Evolutionary conservation across 2,888 invertebrate genomes (phyloP).

Genomic region (Brachypterus glaber): DNA sequence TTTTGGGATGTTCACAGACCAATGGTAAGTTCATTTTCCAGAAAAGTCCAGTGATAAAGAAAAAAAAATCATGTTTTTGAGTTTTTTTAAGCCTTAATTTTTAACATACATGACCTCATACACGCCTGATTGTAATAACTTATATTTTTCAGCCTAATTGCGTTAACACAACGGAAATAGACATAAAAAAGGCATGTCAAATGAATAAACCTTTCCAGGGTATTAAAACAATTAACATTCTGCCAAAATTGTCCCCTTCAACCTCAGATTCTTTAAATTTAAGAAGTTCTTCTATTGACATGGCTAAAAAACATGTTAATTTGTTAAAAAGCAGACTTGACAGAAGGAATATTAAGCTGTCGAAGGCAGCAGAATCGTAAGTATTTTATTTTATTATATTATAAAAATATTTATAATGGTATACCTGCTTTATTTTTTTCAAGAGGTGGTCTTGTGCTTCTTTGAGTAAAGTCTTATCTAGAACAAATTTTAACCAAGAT

Average conservation of each 20-base stretch:
- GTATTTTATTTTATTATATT: slow-evolving; percentile 36
- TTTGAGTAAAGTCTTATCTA: too few relatives aligned
- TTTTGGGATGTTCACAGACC: slow-evolving; percentile 99
- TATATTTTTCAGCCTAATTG: slow-evolving; percentile 74
- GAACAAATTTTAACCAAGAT: too few relatives aligned
- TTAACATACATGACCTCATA: too few relatives aligned
- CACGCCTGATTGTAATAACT: too few relatives aligned
- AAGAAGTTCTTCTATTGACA: slow-evolving; percentile 35
- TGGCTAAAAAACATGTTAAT: slow-evolving; percentile 57
- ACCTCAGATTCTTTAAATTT: slow-evolving; percentile 35
- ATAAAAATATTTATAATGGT: too few relatives aligned
- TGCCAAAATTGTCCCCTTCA: slow-evolving; percentile 49
- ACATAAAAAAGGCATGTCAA: slow-evolving; percentile 90
- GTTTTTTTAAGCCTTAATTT: not conserved
- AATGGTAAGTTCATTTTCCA: slow-evolving; percentile 55
- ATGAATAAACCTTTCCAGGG: slow-evolving; percentile 44
- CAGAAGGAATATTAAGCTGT: slow-evolving; percentile 79
- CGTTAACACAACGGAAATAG: slow-evolving; percentile 97
- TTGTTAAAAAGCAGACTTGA: slow-evolving; percentile 71
- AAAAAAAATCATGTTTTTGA: slow-evolving; percentile 1
- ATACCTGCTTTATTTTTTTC: too few relatives aligned
- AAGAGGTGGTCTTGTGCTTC: too few relatives aligned
- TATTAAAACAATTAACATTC: slow-evolving; percentile 40
- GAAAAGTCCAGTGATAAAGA: not conserved
- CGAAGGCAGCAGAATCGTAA: slow-evolving; percentile 91